These are phyloP conservation scores for Pollenia amentaria DNA, from an alignment of 2,888 invertebrate species.

Conservation along the genomic window DNA sequence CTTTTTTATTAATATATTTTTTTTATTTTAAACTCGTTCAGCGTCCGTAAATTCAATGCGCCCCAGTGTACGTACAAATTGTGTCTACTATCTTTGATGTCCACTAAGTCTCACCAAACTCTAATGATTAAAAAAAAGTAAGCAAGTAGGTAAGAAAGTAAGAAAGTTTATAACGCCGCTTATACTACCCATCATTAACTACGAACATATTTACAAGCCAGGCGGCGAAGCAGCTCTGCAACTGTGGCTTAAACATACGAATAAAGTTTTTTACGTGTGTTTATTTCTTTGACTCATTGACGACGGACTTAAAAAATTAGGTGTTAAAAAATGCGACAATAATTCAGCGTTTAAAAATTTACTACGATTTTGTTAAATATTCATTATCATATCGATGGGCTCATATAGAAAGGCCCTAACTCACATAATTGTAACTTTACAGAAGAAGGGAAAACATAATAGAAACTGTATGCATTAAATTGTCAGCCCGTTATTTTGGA, in stretches of 20 bases:
- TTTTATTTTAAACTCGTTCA: slow-evolving; percentile 27
- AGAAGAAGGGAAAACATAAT: too few relatives aligned
- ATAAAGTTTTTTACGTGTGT: neutral
- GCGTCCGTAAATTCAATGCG: slow-evolving; percentile 47
- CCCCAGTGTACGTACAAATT: slow-evolving; percentile 64
- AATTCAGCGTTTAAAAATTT: too few relatives aligned
- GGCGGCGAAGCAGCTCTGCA: neutral
- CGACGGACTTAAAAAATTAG: neutral
- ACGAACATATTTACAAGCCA: slow-evolving; percentile 13
- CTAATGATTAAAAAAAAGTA: slow-evolving; percentile 49
- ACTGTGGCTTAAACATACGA: slow-evolving; percentile 19
- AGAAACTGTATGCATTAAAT: too few relatives aligned
- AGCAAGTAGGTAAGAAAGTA: slow-evolving; percentile 11
- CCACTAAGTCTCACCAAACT: slow-evolving; percentile 50
- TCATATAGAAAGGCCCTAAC: too few relatives aligned
- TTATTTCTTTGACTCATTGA: slow-evolving; percentile 23
- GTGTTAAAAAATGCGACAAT: neutral
- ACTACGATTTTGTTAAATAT: too few relatives aligned
- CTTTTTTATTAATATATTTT: neutral
- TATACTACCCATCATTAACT: slow-evolving; percentile 13
- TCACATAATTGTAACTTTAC: too few relatives aligned
- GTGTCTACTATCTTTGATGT: slow-evolving; percentile 62
- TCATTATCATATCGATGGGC: too few relatives aligned
- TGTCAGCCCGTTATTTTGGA: too few relatives aligned
- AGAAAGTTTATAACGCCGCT: slow-evolving; percentile 32